These are phyloP conservation scores for Aphis gossypii DNA, from an alignment of 1,140 invertebrate species.

Conservation along the genomic window DNA sequence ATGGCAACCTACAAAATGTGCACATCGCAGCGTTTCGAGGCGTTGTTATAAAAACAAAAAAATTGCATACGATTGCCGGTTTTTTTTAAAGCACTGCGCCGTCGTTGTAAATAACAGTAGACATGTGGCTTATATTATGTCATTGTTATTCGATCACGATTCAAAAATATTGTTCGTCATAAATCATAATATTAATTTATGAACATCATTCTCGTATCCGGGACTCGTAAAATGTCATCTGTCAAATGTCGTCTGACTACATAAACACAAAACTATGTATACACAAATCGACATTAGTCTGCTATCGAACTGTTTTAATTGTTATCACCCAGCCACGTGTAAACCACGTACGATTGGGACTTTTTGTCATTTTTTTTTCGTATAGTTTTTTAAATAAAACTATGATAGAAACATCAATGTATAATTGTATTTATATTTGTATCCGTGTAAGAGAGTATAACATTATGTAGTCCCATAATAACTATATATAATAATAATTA, in stretches of 20 bases:
- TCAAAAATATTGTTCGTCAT: background rate
- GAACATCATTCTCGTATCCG: background rate
- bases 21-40: background rate
- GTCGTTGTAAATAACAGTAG: background rate
- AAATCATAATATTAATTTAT: conserved; percentile 14
- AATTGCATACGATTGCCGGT: background rate
- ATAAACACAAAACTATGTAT: background rate
- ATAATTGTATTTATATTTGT: background rate
- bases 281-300: background rate
- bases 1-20: background rate
- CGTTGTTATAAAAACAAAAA: background rate
- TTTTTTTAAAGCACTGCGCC: background rate
- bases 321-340: background rate
- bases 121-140: conserved; percentile 3
- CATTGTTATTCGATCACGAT: background rate
- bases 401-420: background rate
- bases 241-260: background rate
- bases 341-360: background rate
- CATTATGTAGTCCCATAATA: background rate
- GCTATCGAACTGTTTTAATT: background rate
- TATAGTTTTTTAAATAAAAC: background rate
- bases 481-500: too few relatives aligned
- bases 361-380: background rate
- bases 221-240: background rate
- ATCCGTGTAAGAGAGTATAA: background rate